These are phyloP conservation scores for Meandrina meandrites DNA, from an alignment of 92 coral and sea anemone species.

Conservation along the genomic window DNA sequence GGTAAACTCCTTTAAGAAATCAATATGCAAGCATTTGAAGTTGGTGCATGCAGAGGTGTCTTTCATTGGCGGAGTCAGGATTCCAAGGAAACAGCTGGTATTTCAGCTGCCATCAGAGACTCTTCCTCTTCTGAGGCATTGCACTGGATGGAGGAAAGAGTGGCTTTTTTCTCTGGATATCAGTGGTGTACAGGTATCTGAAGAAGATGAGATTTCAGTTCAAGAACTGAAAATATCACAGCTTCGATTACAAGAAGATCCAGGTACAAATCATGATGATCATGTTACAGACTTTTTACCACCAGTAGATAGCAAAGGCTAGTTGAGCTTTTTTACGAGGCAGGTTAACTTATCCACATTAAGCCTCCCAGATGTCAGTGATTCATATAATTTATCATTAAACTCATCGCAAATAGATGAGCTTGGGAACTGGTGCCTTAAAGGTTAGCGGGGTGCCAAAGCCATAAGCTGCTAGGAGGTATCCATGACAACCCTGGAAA, in stretches of 20 bases:
- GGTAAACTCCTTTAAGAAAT: conserved; percentile 54
- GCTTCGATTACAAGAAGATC: conserved; percentile 82
- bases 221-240: conserved; percentile 73
- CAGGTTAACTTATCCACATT: no score
- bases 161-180: conserved; percentile 72
- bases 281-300: no score
- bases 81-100: conserved; percentile 37
- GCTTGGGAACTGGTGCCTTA: no score
- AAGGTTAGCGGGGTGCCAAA: no score
- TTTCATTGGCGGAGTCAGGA: conserved; percentile 46
- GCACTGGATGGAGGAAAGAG: conserved; percentile 77
- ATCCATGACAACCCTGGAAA: no score
- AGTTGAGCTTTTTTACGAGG: no score
- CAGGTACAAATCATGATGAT: conserved; percentile 43
- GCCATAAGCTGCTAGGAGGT: no score
- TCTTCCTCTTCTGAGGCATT: conserved; percentile 62
- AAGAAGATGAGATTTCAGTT: conserved; percentile 51
- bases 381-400: no score
- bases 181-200: conserved; percentile 51
- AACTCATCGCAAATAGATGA: no score
- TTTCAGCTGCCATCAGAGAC: conserved; percentile 63
- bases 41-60: conserved; percentile 59
- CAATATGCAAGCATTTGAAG: conserved; percentile 62
- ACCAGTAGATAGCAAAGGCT: no score
- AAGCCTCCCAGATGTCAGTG: no score